A percentile compares a stretch with the other conserved stretches of the same genome.
phyloP scores from a whole-genome alignment of 1,140 invertebrate species.

The Melitaea cinxia region DNA sequence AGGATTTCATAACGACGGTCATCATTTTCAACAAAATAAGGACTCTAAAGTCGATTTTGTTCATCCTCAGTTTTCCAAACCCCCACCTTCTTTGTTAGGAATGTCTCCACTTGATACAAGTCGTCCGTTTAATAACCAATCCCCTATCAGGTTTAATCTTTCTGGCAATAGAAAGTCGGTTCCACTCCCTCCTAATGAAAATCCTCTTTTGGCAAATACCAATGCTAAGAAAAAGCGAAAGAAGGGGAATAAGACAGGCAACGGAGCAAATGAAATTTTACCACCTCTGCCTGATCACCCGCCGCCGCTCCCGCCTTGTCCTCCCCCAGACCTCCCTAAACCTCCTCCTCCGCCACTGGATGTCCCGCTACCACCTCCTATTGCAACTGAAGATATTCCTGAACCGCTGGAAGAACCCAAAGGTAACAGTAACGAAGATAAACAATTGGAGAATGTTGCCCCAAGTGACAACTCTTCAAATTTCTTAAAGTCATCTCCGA shows the following conservation, averaged over 20 bases:
- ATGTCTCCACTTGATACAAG: conserved; percentile 67
- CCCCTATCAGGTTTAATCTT: conserved; percentile 83
- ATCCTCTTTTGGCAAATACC: conserved; percentile 81
- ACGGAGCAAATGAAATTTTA: conserved; percentile 67
- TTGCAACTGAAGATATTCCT: conserved; percentile 70
- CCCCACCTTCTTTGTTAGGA: conserved; percentile 75
- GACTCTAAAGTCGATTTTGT: conserved; percentile 55
- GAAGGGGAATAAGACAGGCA: conserved; percentile 85
- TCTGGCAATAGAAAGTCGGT: conserved; percentile 79
- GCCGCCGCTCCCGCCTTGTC: conserved; percentile 80
- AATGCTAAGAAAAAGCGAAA: conserved; percentile 89
- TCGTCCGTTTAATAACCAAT: conserved; percentile 78
- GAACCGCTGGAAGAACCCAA: conserved; percentile 58
- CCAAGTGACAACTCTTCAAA: conserved; percentile 52
- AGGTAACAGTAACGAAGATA: conserved; percentile 40
- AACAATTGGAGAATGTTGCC: conserved; percentile 51
- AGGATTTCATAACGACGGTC: conserved; percentile 51
- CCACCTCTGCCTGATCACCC: conserved; percentile 84
- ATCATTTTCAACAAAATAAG: conserved; percentile 64
- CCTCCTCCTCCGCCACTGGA: conserved; percentile 74
- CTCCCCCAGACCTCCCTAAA: conserved; percentile 75
- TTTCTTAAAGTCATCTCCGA: conserved; percentile 62
- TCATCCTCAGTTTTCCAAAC: conserved; percentile 69
- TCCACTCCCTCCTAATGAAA: conserved; percentile 74
- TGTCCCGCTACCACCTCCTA: conserved; percentile 73